Evolutionary conservation across 2,888 invertebrate genomes (phyloP).

Genomic region (Iselma pallidipennis): DNA sequence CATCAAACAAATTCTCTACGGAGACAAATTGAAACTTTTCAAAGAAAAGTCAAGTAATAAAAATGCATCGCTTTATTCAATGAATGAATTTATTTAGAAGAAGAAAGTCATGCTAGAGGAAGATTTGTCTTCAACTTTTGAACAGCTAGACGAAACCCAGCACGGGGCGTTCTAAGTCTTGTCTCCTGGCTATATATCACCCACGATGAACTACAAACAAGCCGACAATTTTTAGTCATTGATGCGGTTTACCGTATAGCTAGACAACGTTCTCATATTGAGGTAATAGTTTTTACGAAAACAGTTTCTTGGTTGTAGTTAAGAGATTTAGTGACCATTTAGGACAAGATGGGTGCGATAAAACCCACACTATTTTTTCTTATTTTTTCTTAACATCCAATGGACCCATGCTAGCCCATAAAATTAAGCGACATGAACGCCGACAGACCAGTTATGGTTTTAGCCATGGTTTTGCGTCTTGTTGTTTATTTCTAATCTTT

Average conservation of each 20-base stretch:
- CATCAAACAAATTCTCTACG: conserved; percentile 8
- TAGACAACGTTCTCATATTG: not conserved
- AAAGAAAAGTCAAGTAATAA: too few species aligned
- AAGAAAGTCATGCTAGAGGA: not conserved
- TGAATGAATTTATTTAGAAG: not conserved
- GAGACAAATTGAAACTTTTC: not conserved
- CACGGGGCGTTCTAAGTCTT: not conserved
- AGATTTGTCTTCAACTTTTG: not conserved
- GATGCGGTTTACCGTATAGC: not conserved
- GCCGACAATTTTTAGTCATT: conserved; percentile 24
- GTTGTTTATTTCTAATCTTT: too few species aligned
- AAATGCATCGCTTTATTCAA: not conserved
- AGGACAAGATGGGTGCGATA: not conserved
- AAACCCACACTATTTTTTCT: not conserved
- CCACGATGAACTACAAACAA: conserved; percentile 13
- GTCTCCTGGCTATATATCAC: conserved; percentile 6
- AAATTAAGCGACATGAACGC: not conserved
- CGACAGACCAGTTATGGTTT: not conserved
- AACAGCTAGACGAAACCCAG: not conserved
- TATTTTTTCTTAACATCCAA: not conserved
- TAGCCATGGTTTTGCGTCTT: too few species aligned
- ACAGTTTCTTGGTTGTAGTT: not conserved
- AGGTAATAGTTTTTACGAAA: not conserved
- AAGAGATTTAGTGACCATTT: conserved; percentile 4
- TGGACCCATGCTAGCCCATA: not conserved